Conservation (phyloP, 2,888 invertebrate genomes). For the Aleiodes leptofemur region DNA sequence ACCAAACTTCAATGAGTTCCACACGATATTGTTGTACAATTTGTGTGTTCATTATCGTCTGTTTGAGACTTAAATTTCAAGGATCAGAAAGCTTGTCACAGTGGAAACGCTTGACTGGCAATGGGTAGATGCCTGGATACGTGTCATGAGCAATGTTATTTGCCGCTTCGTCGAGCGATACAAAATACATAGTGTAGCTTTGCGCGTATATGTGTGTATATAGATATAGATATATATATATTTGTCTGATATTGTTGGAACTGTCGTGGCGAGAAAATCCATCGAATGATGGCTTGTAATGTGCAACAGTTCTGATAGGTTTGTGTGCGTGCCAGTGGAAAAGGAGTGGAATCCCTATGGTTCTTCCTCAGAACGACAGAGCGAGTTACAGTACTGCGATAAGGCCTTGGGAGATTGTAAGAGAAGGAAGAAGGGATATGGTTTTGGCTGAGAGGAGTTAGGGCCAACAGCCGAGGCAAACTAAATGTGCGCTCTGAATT, state of each 20-base stretch:
- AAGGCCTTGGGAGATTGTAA: constrained; percentile 49
- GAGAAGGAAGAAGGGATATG: constrained; percentile 44
- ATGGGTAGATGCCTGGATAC: constrained; percentile 7
- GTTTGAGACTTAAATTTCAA: constrained; percentile 23
- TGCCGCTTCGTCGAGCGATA: constrained; percentile 46
- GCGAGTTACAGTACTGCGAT: constrained; percentile 23
- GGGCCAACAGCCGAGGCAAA: constrained; percentile 48
- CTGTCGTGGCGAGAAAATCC: constrained; percentile 36
- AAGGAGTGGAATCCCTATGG: neutral
- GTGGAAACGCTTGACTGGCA: neutral
- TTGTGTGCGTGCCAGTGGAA: constrained; percentile 28
- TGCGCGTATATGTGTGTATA: neutral
- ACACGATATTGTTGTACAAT: too few relatives aligned
- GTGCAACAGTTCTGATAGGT: constrained; percentile 18
- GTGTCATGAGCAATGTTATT: constrained; percentile 48
- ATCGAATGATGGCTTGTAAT: constrained; percentile 29
- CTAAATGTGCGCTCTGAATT: constrained; percentile 61
- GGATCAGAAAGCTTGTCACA: constrained; percentile 27
- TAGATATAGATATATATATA: constrained; percentile 1
- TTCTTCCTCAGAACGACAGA: constrained; percentile 11
- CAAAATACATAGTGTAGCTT: constrained; percentile 16
- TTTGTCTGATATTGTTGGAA: neutral
- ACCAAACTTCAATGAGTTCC: too few relatives aligned
- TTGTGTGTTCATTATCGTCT: neutral
- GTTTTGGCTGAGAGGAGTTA: constrained; percentile 48